Percentiles rank a stretch among this genome's conserved stretches.
Conservation (phyloP, 2,888 invertebrate genomes). For the Ichneumoninae sp. region DNA sequence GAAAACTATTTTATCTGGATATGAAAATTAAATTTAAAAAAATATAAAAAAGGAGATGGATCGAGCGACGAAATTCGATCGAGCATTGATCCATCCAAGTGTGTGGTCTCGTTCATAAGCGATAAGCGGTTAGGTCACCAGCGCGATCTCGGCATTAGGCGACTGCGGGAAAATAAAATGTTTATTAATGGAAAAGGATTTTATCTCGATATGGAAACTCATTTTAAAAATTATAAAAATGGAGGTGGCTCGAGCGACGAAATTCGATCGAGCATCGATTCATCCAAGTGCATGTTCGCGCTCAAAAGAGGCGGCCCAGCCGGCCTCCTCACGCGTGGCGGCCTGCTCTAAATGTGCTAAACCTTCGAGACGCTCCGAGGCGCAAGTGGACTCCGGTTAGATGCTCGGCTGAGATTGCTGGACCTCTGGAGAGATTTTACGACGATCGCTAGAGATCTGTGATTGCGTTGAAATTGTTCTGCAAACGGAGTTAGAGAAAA, state of each 20-base stretch:
- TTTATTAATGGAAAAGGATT: neutral
- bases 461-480: neutral
- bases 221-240: neutral
- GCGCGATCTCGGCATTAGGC: neutral
- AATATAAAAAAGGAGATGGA: neutral
- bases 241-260: neutral
- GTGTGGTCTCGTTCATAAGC: neutral
- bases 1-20: neutral
- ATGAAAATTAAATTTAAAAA: too few relatives aligned
- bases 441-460: neutral
- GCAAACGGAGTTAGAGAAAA: neutral
- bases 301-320: neutral
- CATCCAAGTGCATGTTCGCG: neutral
- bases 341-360: constrained; percentile 33
- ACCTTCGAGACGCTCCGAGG: constrained; percentile 45
- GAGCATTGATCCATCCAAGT: constrained; percentile 13
- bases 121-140: neutral
- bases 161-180: neutral
- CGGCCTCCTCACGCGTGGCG: constrained; percentile 42
- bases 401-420: neutral
- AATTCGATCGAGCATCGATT: constrained; percentile 32
- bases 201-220: neutral
- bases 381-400: constrained; percentile 34
- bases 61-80: constrained; percentile 18
- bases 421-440: neutral